These are phyloP conservation scores for Megalonaias nervosa DNA, from an alignment of 1,140 invertebrate species.

Conservation along the genomic window DNA sequence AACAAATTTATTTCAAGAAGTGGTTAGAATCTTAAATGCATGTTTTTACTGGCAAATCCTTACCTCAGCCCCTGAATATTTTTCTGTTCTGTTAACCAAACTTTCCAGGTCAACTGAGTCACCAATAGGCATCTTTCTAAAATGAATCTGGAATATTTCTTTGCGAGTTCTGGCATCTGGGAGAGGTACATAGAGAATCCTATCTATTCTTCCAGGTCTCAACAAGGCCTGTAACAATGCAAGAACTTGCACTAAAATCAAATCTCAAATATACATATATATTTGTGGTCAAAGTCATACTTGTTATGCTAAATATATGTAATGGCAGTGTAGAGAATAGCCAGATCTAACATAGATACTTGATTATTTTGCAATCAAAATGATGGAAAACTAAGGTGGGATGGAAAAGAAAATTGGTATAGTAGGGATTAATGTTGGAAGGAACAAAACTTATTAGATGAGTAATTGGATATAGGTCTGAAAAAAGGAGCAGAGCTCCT, in stretches of 20 bases:
- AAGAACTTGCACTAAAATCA: background rate
- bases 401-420: too few relatives aligned
- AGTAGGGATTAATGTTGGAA: too few relatives aligned
- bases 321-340: too few relatives aligned
- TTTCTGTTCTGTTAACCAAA: conserved; percentile 79
- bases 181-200: conserved; percentile 89
- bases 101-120: conserved; percentile 77
- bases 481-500: too few relatives aligned
- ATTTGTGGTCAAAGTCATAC: too few relatives aligned
- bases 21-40: background rate
- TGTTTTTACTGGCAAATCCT: background rate
- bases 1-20: background rate
- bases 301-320: too few relatives aligned
- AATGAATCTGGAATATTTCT: conserved; percentile 80
- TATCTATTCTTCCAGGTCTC: conserved; percentile 89
- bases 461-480: too few relatives aligned
- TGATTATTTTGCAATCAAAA: too few relatives aligned
- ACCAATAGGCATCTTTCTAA: conserved; percentile 77
- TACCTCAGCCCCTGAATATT: conserved; percentile 92
- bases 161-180: conserved; percentile 80
- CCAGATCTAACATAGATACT: too few relatives aligned
- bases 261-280: too few relatives aligned
- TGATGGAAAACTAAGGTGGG: too few relatives aligned
- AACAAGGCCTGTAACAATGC: conserved; percentile 80
- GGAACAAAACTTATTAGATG: too few relatives aligned